These are phyloP conservation scores for Ophiodon elongatus DNA, from an alignment of 2,113 vertebrate genomes.

Conservation along the genomic window DNA sequence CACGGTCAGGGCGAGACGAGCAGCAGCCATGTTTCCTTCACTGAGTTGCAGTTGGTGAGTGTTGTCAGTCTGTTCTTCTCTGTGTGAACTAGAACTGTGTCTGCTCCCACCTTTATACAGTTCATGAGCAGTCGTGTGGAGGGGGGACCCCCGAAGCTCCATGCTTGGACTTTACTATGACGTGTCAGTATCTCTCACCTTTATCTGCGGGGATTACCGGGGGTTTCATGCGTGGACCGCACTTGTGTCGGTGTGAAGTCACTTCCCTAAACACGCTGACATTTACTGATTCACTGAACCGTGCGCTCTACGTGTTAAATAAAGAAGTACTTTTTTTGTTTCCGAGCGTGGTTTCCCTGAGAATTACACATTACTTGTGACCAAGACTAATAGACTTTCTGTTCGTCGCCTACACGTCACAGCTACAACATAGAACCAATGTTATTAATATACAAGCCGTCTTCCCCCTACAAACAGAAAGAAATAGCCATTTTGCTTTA, in stretches of 20 bases:
- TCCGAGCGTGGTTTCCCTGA: slow-evolving; percentile 11
- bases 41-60: not conserved
- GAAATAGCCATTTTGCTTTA: not conserved
- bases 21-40: slow-evolving; percentile 58
- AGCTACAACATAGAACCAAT: not conserved
- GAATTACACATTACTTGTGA: too few relatives aligned
- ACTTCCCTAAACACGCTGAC: slow-evolving; percentile 16
- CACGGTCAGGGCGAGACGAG: slow-evolving; percentile 69
- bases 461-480: not conserved
- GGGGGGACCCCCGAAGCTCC: rapidly evolving
- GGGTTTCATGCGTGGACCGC: not conserved
- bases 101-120: slow-evolving; percentile 36
- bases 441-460: not conserved
- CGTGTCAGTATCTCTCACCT: not conserved
- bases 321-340: not conserved
- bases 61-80: not conserved
- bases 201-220: not conserved
- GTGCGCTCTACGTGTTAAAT: not conserved
- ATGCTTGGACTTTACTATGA: not conserved
- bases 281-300: rapidly evolving
- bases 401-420: not conserved
- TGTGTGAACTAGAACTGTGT: not conserved
- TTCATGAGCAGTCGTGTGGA: not conserved
- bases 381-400: not conserved
- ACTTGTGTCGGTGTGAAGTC: not conserved